Percentiles rank a stretch among this genome's conserved stretches.
phyloP scores from a whole-genome alignment of 2,113 vertebrate species.

The Mugil cephalus region DNA sequence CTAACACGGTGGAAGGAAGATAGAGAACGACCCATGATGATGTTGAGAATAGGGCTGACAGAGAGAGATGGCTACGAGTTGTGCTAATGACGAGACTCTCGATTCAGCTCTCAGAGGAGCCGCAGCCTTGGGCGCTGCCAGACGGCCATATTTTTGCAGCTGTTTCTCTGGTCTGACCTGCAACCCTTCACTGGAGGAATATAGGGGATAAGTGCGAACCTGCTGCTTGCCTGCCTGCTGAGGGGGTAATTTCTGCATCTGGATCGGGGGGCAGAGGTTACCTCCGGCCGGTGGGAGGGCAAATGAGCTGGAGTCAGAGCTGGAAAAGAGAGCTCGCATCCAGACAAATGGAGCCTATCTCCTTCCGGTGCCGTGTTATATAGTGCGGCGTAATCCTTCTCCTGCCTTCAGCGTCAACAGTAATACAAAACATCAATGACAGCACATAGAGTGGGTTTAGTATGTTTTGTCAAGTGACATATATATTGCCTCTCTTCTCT shows the following conservation, averaged over 20 bases:
- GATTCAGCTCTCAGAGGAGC: constrained; percentile 53
- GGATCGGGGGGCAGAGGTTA: constrained; percentile 73
- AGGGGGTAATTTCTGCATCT: constrained; percentile 78
- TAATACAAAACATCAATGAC: constrained; percentile 65
- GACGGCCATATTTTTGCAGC: constrained; percentile 74
- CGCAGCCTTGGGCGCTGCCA: constrained; percentile 70
- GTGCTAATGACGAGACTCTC: constrained; percentile 67
- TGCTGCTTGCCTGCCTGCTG: constrained; percentile 71
- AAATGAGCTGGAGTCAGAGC: constrained; percentile 58
- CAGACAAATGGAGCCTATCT: constrained; percentile 69
- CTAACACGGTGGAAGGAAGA: constrained; percentile 26
- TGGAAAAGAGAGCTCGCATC: constrained; percentile 42
- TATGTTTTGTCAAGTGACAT: constrained; percentile 73
- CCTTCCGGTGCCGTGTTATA: constrained; percentile 37
- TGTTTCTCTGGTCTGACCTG: constrained; percentile 73
- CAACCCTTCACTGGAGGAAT: constrained; percentile 57
- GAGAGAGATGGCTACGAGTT: constrained; percentile 63
- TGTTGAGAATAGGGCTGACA: constrained; percentile 38
- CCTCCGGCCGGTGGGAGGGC: constrained; percentile 65
- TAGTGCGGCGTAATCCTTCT: constrained; percentile 52
- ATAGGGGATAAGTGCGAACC: constrained; percentile 56
- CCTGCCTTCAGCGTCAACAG: constrained; percentile 68
- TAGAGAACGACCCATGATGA: constrained; percentile 42
- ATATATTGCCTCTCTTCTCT: constrained; percentile 71
- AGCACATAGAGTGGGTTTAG: constrained; percentile 44